phyloP scores from a whole-genome alignment of 2,888 invertebrate genomes.

The Brenthis daphne region DNA sequence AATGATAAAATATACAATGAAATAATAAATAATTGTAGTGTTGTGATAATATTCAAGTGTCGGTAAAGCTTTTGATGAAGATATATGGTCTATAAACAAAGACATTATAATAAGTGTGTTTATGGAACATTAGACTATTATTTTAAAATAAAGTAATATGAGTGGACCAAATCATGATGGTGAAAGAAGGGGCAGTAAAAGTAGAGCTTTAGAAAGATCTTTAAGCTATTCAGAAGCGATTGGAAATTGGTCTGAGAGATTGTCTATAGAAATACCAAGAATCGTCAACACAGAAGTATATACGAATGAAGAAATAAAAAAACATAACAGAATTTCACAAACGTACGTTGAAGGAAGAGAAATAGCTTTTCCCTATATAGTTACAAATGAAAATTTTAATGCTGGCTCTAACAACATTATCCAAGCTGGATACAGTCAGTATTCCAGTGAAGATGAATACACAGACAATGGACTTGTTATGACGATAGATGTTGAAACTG shows the following conservation, averaged over 20 bases:
- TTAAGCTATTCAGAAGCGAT: constrained; percentile 75
- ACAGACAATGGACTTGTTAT: constrained; percentile 61
- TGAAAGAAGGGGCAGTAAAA: constrained; percentile 56
- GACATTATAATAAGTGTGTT: constrained; percentile 10
- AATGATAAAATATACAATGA: not conserved
- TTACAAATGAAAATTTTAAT: constrained; percentile 52
- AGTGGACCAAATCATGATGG: constrained; percentile 32
- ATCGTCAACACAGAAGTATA: constrained; percentile 71
- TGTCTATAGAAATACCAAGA: constrained; percentile 71
- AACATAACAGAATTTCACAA: constrained; percentile 72
- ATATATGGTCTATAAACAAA: constrained; percentile 9
- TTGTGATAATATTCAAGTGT: constrained; percentile 12
- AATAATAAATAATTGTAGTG: not conserved
- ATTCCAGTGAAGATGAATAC: constrained; percentile 68
- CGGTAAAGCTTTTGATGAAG: constrained; percentile 10
- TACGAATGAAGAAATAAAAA: constrained; percentile 70
- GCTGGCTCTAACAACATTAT: constrained; percentile 40
- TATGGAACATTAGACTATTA: not conserved
- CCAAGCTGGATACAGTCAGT: constrained; percentile 53
- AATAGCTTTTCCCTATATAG: constrained; percentile 58
- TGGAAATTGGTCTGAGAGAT: constrained; percentile 61
- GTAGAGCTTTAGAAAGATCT: constrained; percentile 66
- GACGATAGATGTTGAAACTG: constrained; percentile 67
- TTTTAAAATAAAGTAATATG: not conserved
- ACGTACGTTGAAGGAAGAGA: constrained; percentile 75